These are phyloP conservation scores for Pyrocoelia pectoralis DNA, from an alignment of 2,888 invertebrate genomes.

Conservation along the genomic window DNA sequence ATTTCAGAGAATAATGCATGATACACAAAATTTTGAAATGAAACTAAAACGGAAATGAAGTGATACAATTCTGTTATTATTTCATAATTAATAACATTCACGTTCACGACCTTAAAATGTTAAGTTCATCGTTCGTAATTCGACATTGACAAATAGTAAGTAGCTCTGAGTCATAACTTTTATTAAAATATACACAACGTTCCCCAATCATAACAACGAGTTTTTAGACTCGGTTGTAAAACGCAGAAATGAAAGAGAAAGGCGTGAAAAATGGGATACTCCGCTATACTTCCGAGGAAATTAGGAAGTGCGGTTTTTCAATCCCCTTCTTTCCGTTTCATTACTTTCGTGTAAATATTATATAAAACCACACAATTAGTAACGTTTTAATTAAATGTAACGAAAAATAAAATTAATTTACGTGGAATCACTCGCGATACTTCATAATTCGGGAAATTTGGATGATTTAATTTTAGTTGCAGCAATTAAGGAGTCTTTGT, in stretches of 20 bases:
- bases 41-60: too few species aligned
- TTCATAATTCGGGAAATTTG: too few species aligned
- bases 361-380: too few species aligned
- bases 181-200: neutral
- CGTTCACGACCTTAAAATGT: constrained; percentile 21
- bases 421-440: too few species aligned
- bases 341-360: too few species aligned
- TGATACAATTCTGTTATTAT: neutral
- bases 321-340: too few species aligned
- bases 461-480: too few species aligned
- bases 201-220: neutral
- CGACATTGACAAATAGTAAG: constrained; percentile 23
- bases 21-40: too few species aligned
- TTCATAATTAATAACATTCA: constrained; percentile 12
- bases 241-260: neutral
- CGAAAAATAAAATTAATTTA: too few species aligned
- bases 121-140: constrained; percentile 28
- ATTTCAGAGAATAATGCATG: too few species aligned
- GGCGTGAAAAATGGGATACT: neutral
- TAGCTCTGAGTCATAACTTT: constrained; percentile 18
- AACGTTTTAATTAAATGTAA: too few species aligned
- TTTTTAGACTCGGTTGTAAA: neutral
- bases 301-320: neutral
- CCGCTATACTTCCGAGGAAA: neutral
- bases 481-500: too few species aligned